Evolutionary conservation across 2,113 vertebrate genomes (phyloP).

Genomic region (Dipodomys ordii): DNA sequence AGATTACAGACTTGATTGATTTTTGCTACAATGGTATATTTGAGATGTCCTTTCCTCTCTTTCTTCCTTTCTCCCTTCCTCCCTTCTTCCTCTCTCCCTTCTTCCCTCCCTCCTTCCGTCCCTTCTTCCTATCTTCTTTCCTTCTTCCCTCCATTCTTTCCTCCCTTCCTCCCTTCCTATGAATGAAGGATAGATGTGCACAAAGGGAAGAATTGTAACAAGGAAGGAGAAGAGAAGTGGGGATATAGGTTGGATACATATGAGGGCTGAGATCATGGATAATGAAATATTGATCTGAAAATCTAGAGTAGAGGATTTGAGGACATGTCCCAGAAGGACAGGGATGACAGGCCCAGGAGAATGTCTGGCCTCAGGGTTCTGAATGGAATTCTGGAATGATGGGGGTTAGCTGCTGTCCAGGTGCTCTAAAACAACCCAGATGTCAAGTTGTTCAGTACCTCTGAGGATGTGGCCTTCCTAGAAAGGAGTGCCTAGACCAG

Average conservation of each 20-base stretch:
- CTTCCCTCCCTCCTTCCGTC: too few relatives aligned
- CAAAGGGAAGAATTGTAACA: neutral
- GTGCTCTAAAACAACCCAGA: neutral
- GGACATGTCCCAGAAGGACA: neutral
- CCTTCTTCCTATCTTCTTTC: too few relatives aligned
- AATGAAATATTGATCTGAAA: neutral
- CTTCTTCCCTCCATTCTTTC: too few relatives aligned
- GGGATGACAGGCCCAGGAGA: neutral
- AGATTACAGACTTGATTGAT: neutral
- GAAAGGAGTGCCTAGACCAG: too few relatives aligned
- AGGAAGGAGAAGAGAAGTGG: neutral
- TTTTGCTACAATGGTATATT: neutral
- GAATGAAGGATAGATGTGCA: neutral
- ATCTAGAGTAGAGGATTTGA: neutral
- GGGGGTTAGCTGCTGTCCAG: neutral
- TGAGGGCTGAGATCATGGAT: too few relatives aligned
- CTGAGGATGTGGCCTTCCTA: neutral
- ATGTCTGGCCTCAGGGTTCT: neutral
- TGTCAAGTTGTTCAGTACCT: neutral
- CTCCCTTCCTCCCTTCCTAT: neutral
- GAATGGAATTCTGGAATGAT: too few relatives aligned
- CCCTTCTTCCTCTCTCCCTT: too few relatives aligned
- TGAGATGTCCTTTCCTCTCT: neutral
- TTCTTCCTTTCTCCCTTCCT: neutral
- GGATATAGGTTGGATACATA: neutral